A percentile compares a stretch with the other conserved stretches of the same genome.
Conservation (phyloP, 2,113 vertebrate genomes). For the Cyphomyrus discorhynchus region DNA sequence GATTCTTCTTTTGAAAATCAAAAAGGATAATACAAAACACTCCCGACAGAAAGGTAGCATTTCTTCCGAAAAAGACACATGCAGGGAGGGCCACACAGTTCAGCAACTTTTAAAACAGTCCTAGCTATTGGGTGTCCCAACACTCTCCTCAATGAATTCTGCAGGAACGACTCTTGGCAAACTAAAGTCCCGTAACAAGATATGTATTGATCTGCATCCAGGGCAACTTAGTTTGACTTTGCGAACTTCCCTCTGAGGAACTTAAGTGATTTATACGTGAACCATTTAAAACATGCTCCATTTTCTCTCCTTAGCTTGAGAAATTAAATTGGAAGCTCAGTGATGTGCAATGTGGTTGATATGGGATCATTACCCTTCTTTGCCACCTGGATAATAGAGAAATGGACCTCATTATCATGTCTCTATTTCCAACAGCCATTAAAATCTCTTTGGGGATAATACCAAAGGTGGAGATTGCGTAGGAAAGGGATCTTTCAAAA, state of each 20-base stretch:
- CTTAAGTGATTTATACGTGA: constrained; percentile 29
- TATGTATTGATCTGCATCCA: constrained; percentile 36
- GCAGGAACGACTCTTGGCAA: constrained; percentile 18
- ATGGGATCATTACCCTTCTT: constrained; percentile 25
- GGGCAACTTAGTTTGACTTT: constrained; percentile 20
- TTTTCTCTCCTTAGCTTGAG: constrained; percentile 9
- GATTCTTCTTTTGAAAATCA: background rate
- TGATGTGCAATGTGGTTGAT: constrained; percentile 29
- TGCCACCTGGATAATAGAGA: constrained; percentile 24
- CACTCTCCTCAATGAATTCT: background rate
- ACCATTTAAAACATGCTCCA: constrained; percentile 2
- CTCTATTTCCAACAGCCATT: constrained; percentile 27
- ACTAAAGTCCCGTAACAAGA: constrained; percentile 30
- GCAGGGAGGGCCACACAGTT: background rate
- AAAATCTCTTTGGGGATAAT: constrained; percentile 22
- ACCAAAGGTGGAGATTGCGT: background rate
- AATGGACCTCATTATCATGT: constrained; percentile 24
- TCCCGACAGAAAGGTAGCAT: background rate
- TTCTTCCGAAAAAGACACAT: background rate
- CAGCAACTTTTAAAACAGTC: background rate
- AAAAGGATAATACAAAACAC: background rate
- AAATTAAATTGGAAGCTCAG: constrained; percentile 31
- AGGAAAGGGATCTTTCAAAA: background rate
- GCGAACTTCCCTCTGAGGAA: constrained; percentile 16
- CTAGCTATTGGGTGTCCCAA: background rate